Conservation (phyloP, 2,888 invertebrate genomes). For the Ptychoptera contaminata region DNA sequence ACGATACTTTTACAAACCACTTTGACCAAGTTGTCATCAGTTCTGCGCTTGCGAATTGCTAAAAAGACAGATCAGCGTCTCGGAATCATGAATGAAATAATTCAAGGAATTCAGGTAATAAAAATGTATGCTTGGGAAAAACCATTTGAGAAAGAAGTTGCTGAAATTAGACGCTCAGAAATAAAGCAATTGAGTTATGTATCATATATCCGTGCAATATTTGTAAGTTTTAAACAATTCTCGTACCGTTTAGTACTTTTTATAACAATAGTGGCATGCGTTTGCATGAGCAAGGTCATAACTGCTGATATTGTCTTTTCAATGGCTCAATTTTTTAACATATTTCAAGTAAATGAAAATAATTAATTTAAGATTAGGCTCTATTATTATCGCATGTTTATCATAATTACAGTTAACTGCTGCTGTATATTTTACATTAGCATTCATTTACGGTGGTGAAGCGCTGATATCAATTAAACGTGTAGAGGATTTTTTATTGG, state of each 20-base stretch:
- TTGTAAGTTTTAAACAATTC: slow-evolving; percentile 58
- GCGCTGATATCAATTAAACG: slow-evolving; percentile 37
- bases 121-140: slow-evolving; percentile 97
- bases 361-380: too few relatives aligned
- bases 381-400: too few relatives aligned
- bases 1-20: slow-evolving; percentile 67
- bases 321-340: slow-evolving; percentile 61
- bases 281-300: slow-evolving; percentile 46
- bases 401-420: slow-evolving; percentile 17
- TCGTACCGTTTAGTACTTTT: slow-evolving; percentile 73
- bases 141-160: slow-evolving; percentile 73
- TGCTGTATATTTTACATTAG: slow-evolving; percentile 42
- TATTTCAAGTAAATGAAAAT: slow-evolving; percentile 9
- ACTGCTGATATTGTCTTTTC: slow-evolving; percentile 56
- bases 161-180: slow-evolving; percentile 53
- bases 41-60: slow-evolving; percentile 58
- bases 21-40: slow-evolving; percentile 26
- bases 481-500: slow-evolving; percentile 35
- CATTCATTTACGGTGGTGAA: slow-evolving; percentile 41
- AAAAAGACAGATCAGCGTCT: slow-evolving; percentile 77
- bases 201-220: slow-evolving; percentile 48
- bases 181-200: slow-evolving; percentile 43
- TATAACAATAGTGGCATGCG: slow-evolving; percentile 62
- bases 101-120: slow-evolving; percentile 83
- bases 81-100: slow-evolving; percentile 87